Conservation (phyloP, 2,888 invertebrate genomes). For the Calameuta idolon region DNA sequence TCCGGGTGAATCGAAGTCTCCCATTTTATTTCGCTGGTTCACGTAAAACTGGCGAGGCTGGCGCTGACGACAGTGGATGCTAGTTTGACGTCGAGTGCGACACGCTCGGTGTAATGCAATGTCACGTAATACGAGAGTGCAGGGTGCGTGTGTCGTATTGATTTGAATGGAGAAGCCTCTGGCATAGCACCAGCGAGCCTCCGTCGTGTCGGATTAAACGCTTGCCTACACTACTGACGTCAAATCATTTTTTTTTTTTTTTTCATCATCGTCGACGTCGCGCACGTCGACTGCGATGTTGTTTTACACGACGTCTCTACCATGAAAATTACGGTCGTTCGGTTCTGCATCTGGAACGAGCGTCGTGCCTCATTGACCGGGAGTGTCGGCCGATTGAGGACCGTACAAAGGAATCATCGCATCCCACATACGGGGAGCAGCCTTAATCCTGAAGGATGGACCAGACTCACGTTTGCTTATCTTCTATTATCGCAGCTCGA, state of each 20-base stretch:
- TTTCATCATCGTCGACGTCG: neutral
- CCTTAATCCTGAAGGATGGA: slow-evolving; percentile 28
- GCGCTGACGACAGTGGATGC: slow-evolving; percentile 10
- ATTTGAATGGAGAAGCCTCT: slow-evolving; percentile 63
- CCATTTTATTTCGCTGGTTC: too few species aligned
- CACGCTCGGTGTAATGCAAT: slow-evolving; percentile 27
- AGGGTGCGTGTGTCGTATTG: slow-evolving; percentile 56
- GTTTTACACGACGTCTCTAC: neutral
- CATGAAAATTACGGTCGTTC: neutral
- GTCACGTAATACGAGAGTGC: slow-evolving; percentile 26
- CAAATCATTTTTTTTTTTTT: slow-evolving; percentile 26
- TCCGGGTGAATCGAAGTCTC: slow-evolving; percentile 7
- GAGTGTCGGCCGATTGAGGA: neutral
- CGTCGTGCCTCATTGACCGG: neutral
- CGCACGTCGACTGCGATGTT: neutral
- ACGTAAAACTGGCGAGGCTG: neutral
- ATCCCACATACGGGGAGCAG: slow-evolving; percentile 1
- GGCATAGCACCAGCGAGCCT: slow-evolving; percentile 42
- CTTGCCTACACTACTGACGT: slow-evolving; percentile 45
- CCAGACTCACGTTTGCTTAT: slow-evolving; percentile 27
- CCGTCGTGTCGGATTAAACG: slow-evolving; percentile 55
- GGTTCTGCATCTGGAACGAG: neutral
- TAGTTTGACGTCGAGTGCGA: slow-evolving; percentile 21
- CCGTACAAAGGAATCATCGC: neutral
- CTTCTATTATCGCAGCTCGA: slow-evolving; percentile 9